Base-by-base conservation (phyloP, 2,797 vertebrate genomes). In the Discoglossus pictus region DNA sequence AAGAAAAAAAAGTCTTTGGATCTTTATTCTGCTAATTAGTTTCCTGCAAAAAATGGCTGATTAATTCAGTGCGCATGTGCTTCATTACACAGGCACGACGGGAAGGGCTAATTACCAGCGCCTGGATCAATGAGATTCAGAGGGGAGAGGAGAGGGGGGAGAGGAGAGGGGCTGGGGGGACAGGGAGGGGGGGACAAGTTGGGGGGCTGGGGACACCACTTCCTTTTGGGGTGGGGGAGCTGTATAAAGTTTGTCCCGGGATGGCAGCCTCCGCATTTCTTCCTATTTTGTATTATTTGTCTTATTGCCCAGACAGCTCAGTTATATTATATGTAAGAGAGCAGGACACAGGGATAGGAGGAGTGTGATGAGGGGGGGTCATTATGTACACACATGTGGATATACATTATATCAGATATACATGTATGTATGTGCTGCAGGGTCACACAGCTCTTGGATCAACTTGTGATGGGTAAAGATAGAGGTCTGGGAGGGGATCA, bases 21-120 rank as follows among this genome's bases (percentile, higher is more conserved):
- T 96, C 95, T 98, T 98, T 96, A 97, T 98, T 98, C 94, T 96
- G 94, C 94, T 98, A 98, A 96, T 98, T 98, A 98, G 94, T 98
- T 98, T 98, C 95, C 94, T 96, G 94, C 94, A 91, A 92, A 96
- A 97, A 98, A 98, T 97, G 95, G 95, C 94, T 98, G 95, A 98
- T 98, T 98, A 98, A 96, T 96, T 96, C 94, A 98, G 95, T 98
- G 95, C 95, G 94, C 95, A 96, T 98, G 95, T 98, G 95, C 95
- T 96, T 98, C 94, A 98, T 98, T 98, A 98, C 94, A 94, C 94
- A 97, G 95, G 95, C 95, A 97, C 95, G 95, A 96, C 95, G 95
- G 94, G 95, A 98, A 98, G 95, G 95, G 94, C 94, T 98, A 98
- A 98, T 98, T 98, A 98, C 93, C 94, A 95, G 93, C 95, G 96